These are phyloP conservation scores for Kryphioiulus occultus DNA, from an alignment of 2,888 invertebrate species.

Conservation along the genomic window DNA sequence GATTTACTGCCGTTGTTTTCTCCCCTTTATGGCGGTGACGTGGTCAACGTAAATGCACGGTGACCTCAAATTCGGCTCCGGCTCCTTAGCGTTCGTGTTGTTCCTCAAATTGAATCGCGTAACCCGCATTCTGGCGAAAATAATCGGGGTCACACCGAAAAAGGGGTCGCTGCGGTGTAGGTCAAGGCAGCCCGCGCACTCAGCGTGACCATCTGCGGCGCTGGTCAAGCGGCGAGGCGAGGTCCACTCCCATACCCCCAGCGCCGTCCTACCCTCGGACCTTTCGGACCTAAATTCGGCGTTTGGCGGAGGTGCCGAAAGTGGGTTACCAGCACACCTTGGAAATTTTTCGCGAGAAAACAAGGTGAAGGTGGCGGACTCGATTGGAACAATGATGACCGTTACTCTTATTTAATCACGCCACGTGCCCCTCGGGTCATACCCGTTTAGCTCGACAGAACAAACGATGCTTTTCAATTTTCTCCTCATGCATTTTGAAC, in stretches of 20 bases:
- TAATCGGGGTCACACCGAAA: background rate
- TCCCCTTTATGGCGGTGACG: background rate
- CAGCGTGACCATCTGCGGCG: background rate
- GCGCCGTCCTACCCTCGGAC: background rate
- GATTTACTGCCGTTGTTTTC: background rate
- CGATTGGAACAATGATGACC: constrained; percentile 30
- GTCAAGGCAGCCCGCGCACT: background rate
- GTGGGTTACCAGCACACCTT: constrained; percentile 7
- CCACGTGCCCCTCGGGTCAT: background rate
- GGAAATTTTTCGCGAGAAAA: background rate
- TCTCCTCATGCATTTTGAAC: background rate
- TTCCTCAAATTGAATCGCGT: background rate
- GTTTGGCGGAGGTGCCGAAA: background rate
- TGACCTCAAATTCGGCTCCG: background rate
- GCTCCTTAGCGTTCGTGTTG: background rate
- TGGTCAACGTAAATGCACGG: background rate
- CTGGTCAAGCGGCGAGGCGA: background rate
- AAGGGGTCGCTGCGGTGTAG: background rate
- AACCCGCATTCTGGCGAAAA: background rate
- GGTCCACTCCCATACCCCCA: background rate
- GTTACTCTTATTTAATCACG: constrained; percentile 30
- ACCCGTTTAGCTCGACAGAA: background rate
- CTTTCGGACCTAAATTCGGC: background rate
- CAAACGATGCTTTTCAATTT: background rate
- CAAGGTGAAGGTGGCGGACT: constrained; percentile 31